Base-by-base conservation (phyloP, 2,113 vertebrate genomes). In the Hiodon tergisus region DNA sequence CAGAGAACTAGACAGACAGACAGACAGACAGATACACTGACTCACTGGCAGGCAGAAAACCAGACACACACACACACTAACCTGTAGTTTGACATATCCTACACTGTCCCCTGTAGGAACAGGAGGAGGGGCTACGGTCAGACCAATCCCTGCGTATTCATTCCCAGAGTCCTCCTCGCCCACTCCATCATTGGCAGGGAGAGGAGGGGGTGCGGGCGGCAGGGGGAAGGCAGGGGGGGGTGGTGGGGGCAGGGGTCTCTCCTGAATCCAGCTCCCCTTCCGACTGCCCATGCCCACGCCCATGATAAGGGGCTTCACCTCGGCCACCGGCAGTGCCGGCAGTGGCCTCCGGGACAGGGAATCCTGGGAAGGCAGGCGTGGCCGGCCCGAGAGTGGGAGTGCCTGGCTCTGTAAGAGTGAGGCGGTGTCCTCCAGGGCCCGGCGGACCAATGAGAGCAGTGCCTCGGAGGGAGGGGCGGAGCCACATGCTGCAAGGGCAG, bases 191-290 rank as follows among this genome's bases (percentile, higher is more conserved):
- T 84, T 80, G 46, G 87, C 62, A 6, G 82, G 85, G 4, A 89
- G 88, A 63, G 84, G 78, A 71, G 86, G 50, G 3, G 73, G 76
- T 72, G 83, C 76, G 55, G 66, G 83, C 76, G 88, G 81, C 75
- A 94, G 82, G 0, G 86, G 86, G 72, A 91, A 92, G 6, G 86
- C 73, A 1, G 88, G 85, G 71, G 93, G 90, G 4, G 94, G 94
- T 1, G 94, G 93, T 0, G 92, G 94, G 0, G 95, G 95, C 3
- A 96, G 86, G 8, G 94, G 95, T 11, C 94, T 83, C 83, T 95
- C 94, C 81, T 96, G 94, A 80, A 96, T 96, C 88, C 89, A 91
- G 85, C 93, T 96, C 6, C 93, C 93, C 67, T 95, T 95, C 14
- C 95, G 91, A 16, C 89, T 88, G 52, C 91, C 91, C 90, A 93